Evolutionary conservation across 2,888 invertebrate genomes (phyloP).

Genomic region (Drosophila fungiperda): DNA sequence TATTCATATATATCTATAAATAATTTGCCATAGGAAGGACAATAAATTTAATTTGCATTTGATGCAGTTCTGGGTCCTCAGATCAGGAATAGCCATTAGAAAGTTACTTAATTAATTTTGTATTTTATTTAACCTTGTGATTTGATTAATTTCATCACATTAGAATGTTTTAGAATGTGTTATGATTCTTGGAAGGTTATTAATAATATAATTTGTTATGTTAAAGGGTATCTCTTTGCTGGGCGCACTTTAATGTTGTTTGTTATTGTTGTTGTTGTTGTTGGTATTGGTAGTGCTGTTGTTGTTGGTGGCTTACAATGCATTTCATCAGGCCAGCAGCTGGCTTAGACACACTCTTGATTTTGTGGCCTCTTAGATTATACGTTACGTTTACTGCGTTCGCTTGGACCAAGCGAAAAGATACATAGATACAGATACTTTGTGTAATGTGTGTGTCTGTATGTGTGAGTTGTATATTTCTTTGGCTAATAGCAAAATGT

Average conservation of each 20-base stretch:
- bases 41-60: not conserved
- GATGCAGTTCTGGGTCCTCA: not conserved
- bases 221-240: constrained; percentile 2
- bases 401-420: constrained; percentile 61
- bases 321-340: constrained; percentile 72
- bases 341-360: constrained; percentile 74
- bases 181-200: not conserved
- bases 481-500: constrained; percentile 81
- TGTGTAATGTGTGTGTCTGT: constrained; percentile 1
- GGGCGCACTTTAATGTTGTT: not conserved
- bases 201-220: not conserved
- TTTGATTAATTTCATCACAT: not conserved
- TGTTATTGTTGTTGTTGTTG: constrained; percentile 31
- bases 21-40: not conserved
- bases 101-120: not conserved
- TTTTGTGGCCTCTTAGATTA: constrained; percentile 75
- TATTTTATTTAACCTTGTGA: not conserved
- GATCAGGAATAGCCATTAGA: not conserved
- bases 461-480: constrained; percentile 65
- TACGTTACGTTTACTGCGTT: constrained; percentile 78
- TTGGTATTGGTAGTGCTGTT: constrained; percentile 19
- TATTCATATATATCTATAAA: not conserved
- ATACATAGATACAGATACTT: constrained; percentile 67
- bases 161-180: not conserved
- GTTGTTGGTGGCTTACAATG: constrained; percentile 64